These are phyloP conservation scores for Ophioninae sp. DNA, from an alignment of 2,888 invertebrate species.

Conservation along the genomic window DNA sequence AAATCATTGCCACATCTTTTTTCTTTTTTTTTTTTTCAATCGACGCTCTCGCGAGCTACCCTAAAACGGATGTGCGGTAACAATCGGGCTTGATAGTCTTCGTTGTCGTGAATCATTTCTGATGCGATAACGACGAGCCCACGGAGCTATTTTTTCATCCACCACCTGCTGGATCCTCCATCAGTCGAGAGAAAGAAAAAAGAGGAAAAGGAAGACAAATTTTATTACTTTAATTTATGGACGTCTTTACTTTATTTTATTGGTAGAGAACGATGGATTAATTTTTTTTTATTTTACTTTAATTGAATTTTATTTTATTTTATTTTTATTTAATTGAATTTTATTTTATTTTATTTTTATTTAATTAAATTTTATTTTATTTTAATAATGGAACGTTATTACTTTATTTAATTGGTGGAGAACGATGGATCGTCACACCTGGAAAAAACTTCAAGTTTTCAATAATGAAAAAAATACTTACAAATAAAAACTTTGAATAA, in stretches of 20 bases:
- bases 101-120: conserved; percentile 32
- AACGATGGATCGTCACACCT: neutral
- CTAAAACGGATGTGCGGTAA: conserved; percentile 48
- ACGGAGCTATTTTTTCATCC: conserved; percentile 4
- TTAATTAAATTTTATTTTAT: too few relatives aligned
- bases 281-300: too few relatives aligned
- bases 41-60: conserved; percentile 20
- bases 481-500: too few relatives aligned
- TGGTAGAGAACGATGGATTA: too few relatives aligned
- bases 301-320: too few relatives aligned
- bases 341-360: too few relatives aligned
- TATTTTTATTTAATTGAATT: too few relatives aligned
- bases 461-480: too few relatives aligned
- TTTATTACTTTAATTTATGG: neutral
- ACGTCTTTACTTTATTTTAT: too few relatives aligned
- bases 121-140: conserved; percentile 27
- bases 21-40: conserved; percentile 28
- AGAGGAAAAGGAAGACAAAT: neutral
- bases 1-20: conserved; percentile 51
- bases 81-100: conserved; percentile 24
- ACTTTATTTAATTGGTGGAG: neutral
- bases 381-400: too few relatives aligned
- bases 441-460: neutral
- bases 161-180: neutral
- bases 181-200: neutral